These are phyloP conservation scores for Taxidea taxus DNA, from an alignment of 2,113 vertebrate species.

Conservation along the genomic window DNA sequence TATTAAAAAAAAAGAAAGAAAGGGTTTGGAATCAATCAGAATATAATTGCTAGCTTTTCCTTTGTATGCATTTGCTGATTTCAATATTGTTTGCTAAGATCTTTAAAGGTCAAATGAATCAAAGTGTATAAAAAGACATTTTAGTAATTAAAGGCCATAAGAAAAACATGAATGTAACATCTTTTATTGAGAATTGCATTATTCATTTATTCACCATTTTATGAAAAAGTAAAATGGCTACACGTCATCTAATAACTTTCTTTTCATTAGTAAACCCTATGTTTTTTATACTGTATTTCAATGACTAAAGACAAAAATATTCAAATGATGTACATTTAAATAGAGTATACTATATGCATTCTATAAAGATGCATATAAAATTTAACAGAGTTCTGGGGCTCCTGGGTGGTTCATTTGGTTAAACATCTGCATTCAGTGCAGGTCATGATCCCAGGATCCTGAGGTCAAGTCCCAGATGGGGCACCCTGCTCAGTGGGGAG, in stretches of 20 bases:
- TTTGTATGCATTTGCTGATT: neutral
- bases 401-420: neutral
- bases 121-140: neutral
- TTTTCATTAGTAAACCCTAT: neutral
- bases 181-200: neutral
- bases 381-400: neutral
- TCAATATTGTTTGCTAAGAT: neutral
- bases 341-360: neutral
- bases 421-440: neutral
- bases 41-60: neutral
- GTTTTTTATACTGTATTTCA: neutral
- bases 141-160: neutral
- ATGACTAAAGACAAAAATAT: neutral
- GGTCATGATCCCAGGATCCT: neutral
- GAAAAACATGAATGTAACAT: neutral
- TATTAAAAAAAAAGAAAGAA: too few species aligned
- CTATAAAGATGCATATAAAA: neutral
- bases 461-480: neutral
- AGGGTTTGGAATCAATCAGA: neutral
- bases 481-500: too few species aligned
- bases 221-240: constrained; percentile 6
- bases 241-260: neutral
- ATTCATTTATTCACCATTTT: neutral
- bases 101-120: neutral
- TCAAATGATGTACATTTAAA: neutral